These are phyloP conservation scores for Psettodes erumei DNA, from an alignment of 2,113 vertebrate species.

Conservation along the genomic window DNA sequence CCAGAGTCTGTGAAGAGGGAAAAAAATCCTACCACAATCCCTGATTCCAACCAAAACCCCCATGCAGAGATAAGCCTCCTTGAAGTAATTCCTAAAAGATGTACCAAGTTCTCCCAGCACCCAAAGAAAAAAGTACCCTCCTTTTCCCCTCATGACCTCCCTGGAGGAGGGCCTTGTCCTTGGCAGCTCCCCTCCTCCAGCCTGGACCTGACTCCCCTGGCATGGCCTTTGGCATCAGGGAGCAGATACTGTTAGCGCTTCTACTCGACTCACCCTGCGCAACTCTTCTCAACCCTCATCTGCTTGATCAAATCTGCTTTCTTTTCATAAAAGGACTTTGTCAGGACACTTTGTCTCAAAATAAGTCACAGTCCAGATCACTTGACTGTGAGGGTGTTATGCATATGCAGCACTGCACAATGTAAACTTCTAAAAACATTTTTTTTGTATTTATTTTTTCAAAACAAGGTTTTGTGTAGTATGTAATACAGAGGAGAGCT, in stretches of 20 bases:
- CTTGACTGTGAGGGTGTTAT: constrained; percentile 63
- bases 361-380: constrained; percentile 52
- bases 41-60: constrained; percentile 44
- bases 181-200: constrained; percentile 75
- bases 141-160: neutral
- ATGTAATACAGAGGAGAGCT: constrained; percentile 52
- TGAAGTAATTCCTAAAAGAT: constrained; percentile 39
- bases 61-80: constrained; percentile 4
- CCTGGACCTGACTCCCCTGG: constrained; percentile 61
- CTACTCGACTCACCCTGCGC: constrained; percentile 17
- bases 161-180: constrained; percentile 70
- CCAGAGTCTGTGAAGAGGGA: constrained; percentile 27
- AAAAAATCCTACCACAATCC: neutral
- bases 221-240: constrained; percentile 73
- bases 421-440: constrained; percentile 72
- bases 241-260: constrained; percentile 56
- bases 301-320: constrained; percentile 61
- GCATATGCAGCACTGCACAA: constrained; percentile 78
- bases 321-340: constrained; percentile 40
- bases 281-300: constrained; percentile 13
- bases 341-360: constrained; percentile 48
- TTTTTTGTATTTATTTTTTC: constrained; percentile 65
- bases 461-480: constrained; percentile 64
- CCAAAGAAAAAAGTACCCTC: constrained; percentile 38
- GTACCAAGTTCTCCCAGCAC: constrained; percentile 36